Evolutionary conservation across 2,888 invertebrate genomes (phyloP), one percentile per base, ranked within the genome.

Genomic region (Steinernema carpocapsae): DNA sequence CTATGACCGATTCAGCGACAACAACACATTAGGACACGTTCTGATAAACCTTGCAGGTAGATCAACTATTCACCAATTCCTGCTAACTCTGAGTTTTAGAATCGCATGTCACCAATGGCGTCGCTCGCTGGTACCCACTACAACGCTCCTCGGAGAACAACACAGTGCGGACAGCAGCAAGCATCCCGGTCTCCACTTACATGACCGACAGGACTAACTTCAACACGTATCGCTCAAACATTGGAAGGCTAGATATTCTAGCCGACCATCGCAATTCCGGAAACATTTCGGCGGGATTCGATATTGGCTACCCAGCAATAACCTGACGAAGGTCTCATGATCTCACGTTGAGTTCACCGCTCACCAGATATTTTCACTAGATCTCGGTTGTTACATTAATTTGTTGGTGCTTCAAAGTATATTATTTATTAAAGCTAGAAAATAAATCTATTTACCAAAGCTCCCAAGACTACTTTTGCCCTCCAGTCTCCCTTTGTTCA

Each of bases 21-120:
- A 91, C 79, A 90, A 90, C 77, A 90, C 91, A 79, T 88, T 91
- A 42, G 91, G 91, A 29, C 89, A 89, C 81, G 88, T 90, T 43
- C 83, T 88, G 46, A 82, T 90, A 19, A 88, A 88, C 73, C 85
- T 90, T n/a, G 86, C 88, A 80, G 89, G 90, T 90, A 77, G 71
- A 75, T 24, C 52, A 26, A 6, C 2, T 7, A 29, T 70, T 26
- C 12, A 22, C 46, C 26, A 12, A 22, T 48, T n/a, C 29, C n/a
- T n/a, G n/a, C n/a, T 7, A 29, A 32, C 24, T 19, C 12, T 12
- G 14, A 73, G 37, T 78, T 82, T 24, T 86, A 90, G 90, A 90
- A 78, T 85, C 88, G n/a, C 86, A 86, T 26, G 87, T 89, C 75
- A 86, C 91, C 75, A 90, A 90, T 82, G 90, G 90, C 85, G 88